phyloP scores from a whole-genome alignment of 2,888 invertebrate genomes.

The Lottia gigantea region DNA sequence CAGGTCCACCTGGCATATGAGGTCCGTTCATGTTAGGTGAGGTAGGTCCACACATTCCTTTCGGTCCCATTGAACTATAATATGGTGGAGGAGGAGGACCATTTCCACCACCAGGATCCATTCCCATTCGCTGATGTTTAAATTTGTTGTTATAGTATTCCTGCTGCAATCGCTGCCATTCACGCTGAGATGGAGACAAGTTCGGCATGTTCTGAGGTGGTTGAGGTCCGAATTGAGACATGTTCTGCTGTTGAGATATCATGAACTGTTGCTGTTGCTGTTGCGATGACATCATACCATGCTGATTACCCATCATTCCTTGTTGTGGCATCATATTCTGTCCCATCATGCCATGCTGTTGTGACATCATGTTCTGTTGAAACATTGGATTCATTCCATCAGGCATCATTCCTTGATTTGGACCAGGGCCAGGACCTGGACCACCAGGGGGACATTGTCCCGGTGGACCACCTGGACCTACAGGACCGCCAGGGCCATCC shows the following conservation, averaged over 20 bases:
- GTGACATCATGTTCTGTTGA: conserved; percentile 51
- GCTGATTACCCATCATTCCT: conserved; percentile 44
- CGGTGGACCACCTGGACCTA: conserved; percentile 37
- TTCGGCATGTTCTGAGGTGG: conserved; percentile 57
- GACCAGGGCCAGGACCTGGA: conserved; percentile 44
- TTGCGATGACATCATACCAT: conserved; percentile 46
- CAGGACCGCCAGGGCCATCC: conserved; percentile 35
- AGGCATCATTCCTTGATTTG: conserved; percentile 44
- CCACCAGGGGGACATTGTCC: conserved; percentile 31
- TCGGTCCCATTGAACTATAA: conserved; percentile 58
- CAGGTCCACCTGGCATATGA: conserved; percentile 40
- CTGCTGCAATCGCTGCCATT: conserved; percentile 91
- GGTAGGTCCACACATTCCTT: conserved; percentile 55
- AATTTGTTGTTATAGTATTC: conserved; percentile 72
- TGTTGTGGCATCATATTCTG: conserved; percentile 31
- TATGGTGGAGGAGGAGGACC: conserved; percentile 57
- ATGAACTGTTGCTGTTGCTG: conserved; percentile 43
- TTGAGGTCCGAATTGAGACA: conserved; percentile 47
- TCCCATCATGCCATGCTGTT: conserved; percentile 47
- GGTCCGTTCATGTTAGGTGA: conserved; percentile 61
- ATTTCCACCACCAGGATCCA: conserved; percentile 40
- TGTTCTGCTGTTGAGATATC: conserved; percentile 47
- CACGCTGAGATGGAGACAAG: conserved; percentile 76
- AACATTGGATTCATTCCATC: conserved; percentile 50
- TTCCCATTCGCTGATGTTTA: conserved; percentile 39